Conservation (phyloP, 2,888 invertebrate genomes). For the Baronia brevicornis region DNA sequence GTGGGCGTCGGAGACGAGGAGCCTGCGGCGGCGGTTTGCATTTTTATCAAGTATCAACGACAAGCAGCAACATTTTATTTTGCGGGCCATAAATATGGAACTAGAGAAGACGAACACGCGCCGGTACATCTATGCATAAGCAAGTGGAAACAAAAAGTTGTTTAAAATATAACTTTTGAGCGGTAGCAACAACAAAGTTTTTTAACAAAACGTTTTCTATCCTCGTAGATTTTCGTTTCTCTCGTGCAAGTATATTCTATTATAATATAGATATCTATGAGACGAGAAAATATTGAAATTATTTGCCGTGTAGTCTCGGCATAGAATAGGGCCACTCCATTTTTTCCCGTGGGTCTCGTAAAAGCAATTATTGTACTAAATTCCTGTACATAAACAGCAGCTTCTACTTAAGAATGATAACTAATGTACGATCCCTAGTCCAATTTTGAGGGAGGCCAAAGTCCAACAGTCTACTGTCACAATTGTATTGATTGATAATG, state of each 20-base stretch:
- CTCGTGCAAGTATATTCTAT: too few species aligned
- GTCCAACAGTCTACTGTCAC: too few species aligned
- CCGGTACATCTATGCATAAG: constrained; percentile 63
- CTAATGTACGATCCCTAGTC: too few species aligned
- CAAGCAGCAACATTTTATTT: constrained; percentile 67
- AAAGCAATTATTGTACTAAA: too few species aligned
- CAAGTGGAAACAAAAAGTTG: constrained; percentile 51
- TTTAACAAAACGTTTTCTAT: constrained; percentile 5
- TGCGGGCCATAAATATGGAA: constrained; percentile 72
- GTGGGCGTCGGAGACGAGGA: constrained; percentile 42
- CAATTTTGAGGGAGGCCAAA: too few species aligned
- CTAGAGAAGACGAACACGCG: constrained; percentile 53
- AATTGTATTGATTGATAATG: too few species aligned
- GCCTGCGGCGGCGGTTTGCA: constrained; percentile 67
- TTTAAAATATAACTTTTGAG: constrained; percentile 39
- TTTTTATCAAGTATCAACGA: constrained; percentile 69
- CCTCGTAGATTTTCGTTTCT: too few species aligned
- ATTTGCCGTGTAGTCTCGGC: too few species aligned
- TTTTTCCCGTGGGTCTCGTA: too few species aligned
- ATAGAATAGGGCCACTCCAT: too few species aligned
- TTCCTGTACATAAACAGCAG: too few species aligned
- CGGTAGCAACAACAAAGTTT: constrained; percentile 3
- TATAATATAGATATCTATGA: constrained; percentile 12
- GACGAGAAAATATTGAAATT: constrained; percentile 10
- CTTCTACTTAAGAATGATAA: too few species aligned